These are phyloP conservation scores for Drosophila infuscata DNA, from an alignment of 2,888 invertebrate species.

Conservation along the genomic window DNA sequence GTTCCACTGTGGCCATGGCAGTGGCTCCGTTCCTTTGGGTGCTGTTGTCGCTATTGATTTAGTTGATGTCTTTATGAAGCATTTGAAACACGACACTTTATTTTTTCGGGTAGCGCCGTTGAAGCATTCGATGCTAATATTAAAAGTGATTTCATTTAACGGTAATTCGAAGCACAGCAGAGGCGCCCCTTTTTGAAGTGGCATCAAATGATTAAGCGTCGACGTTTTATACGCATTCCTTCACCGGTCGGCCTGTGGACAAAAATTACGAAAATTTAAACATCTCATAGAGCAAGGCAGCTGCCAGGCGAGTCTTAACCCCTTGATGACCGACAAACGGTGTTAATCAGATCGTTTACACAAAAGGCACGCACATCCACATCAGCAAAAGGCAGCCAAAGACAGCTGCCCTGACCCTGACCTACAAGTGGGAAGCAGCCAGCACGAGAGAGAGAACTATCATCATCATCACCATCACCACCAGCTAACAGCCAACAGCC, in stretches of 20 bases:
- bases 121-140: constrained; percentile 59
- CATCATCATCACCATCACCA: constrained; percentile 8
- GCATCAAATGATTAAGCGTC: constrained; percentile 63
- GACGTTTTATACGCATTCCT: constrained; percentile 31
- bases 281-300: constrained; percentile 17
- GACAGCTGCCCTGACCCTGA: constrained; percentile 37
- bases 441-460: constrained; percentile 10
- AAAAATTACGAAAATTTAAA: constrained; percentile 1
- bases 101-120: constrained; percentile 47
- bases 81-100: constrained; percentile 81
- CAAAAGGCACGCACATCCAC: constrained; percentile 64
- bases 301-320: constrained; percentile 56
- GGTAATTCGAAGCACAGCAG: constrained; percentile 60
- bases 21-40: constrained; percentile 46
- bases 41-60: constrained; percentile 81
- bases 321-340: constrained; percentile 65
- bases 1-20: constrained; percentile 31
- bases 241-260: constrained; percentile 2
- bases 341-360: constrained; percentile 73
- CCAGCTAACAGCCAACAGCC: constrained; percentile 8
- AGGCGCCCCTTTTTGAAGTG: constrained; percentile 79
- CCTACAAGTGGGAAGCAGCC: constrained; percentile 53
- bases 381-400: background rate
- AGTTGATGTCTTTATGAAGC: constrained; percentile 82
- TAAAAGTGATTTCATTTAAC: constrained; percentile 81